These are phyloP conservation scores for Drosophila sproati DNA, from an alignment of 1,140 invertebrate species.

Conservation along the genomic window DNA sequence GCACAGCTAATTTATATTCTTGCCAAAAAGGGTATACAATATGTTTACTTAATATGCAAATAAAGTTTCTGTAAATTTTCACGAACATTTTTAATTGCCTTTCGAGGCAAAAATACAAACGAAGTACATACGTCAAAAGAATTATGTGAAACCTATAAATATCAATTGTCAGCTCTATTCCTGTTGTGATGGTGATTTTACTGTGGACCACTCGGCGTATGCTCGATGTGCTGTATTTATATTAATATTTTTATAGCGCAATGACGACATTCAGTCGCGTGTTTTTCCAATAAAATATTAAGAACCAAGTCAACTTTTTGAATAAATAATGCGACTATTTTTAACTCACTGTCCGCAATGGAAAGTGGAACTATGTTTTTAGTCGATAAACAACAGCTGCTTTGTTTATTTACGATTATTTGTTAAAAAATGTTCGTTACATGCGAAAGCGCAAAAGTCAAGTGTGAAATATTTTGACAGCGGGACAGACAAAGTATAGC, in stretches of 20 bases:
- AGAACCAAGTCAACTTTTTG: slow-evolving; percentile 38
- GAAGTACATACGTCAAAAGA: slow-evolving; percentile 43
- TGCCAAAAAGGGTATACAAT: slow-evolving; percentile 8
- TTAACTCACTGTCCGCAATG: slow-evolving; percentile 28
- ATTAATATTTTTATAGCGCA: slow-evolving; percentile 68
- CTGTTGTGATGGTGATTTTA: slow-evolving; percentile 26
- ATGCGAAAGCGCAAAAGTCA: slow-evolving; percentile 33
- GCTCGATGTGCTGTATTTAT: slow-evolving; percentile 18
- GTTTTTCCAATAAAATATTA: slow-evolving; percentile 78
- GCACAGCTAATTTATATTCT: slow-evolving; percentile 1
- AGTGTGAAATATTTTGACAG: slow-evolving; percentile 22
- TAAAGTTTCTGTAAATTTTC: slow-evolving; percentile 26
- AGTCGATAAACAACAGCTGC: slow-evolving; percentile 26
- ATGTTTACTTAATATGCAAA: slow-evolving; percentile 24
- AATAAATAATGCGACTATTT: slow-evolving; percentile 68
- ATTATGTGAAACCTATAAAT: slow-evolving; percentile 64
- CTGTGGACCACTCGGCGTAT: slow-evolving; percentile 35
- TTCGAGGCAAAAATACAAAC: slow-evolving; percentile 36
- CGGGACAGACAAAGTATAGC: slow-evolving; percentile 16
- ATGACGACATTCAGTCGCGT: slow-evolving; percentile 76
- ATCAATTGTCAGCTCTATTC: slow-evolving; percentile 40
- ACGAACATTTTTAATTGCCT: slow-evolving; percentile 60
- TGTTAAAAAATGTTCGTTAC: slow-evolving; percentile 18
- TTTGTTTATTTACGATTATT: slow-evolving; percentile 21
- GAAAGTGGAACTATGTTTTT: slow-evolving; percentile 51